Percentiles rank a stretch among this genome's conserved stretches.
phyloP scores from a whole-genome alignment of 2,888 invertebrate species.

The Acrocera orbiculus region DNA sequence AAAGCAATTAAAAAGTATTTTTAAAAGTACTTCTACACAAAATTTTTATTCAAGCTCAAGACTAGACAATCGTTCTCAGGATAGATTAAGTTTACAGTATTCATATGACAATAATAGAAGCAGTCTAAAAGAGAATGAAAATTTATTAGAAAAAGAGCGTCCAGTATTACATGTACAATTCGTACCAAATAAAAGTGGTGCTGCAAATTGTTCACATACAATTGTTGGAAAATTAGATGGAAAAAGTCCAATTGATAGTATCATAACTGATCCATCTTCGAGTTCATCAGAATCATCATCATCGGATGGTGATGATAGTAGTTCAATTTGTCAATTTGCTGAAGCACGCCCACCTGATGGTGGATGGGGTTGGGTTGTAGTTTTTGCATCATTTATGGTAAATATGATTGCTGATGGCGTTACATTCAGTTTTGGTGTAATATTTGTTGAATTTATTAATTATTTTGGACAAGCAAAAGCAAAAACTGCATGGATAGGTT shows the following conservation, averaged over 20 bases:
- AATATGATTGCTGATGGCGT: slow-evolving; percentile 85
- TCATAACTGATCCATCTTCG: slow-evolving; percentile 33
- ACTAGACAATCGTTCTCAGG: neutral
- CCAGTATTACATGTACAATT: slow-evolving; percentile 41
- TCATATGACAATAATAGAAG: slow-evolving; percentile 1
- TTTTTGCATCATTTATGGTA: slow-evolving; percentile 73
- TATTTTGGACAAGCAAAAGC: slow-evolving; percentile 72
- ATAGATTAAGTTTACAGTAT: slow-evolving; percentile 5
- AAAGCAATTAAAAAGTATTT: slow-evolving; percentile 16
- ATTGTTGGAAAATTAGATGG: slow-evolving; percentile 6
- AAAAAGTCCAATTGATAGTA: too few species aligned
- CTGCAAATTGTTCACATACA: too few species aligned
- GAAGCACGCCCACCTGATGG: slow-evolving; percentile 68
- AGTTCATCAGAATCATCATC: slow-evolving; percentile 29
- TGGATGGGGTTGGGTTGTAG: slow-evolving; percentile 88
- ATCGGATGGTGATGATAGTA: slow-evolving; percentile 41
- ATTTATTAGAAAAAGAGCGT: slow-evolving; percentile 23
- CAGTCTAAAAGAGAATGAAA: too few species aligned
- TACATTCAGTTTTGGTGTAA: slow-evolving; percentile 81
- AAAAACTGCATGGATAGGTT: slow-evolving; percentile 79
- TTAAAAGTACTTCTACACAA: slow-evolving; percentile 16
- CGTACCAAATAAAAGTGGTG: slow-evolving; percentile 6
- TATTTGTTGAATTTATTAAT: slow-evolving; percentile 68
- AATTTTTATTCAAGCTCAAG: slow-evolving; percentile 13
- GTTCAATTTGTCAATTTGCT: slow-evolving; percentile 42